These are phyloP conservation scores for Proisotoma minuta DNA, from an alignment of 2,888 invertebrate species.

Conservation along the genomic window DNA sequence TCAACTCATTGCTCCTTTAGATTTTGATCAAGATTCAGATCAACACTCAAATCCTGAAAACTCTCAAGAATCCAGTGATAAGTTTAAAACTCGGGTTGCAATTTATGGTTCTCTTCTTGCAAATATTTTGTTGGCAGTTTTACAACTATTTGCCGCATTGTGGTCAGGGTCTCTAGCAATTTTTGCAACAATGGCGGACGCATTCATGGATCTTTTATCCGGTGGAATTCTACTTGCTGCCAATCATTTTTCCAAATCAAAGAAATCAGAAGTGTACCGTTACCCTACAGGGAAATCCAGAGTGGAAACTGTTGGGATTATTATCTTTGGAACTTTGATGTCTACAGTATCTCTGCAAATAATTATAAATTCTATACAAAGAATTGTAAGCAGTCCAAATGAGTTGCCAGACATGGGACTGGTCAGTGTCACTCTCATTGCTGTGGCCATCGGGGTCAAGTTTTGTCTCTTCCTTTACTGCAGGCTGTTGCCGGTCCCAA, in stretches of 20 bases:
- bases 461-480: conserved; percentile 12
- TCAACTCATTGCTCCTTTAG: conserved; percentile 4
- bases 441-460: not conserved
- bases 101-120: conserved; percentile 15
- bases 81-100: conserved; percentile 1
- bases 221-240: conserved; percentile 1
- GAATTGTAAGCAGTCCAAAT: not conserved
- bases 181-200: conserved; percentile 17
- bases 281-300: conserved; percentile 12
- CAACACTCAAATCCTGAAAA: too few species aligned
- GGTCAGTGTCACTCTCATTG: conserved; percentile 1
- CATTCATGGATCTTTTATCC: conserved; percentile 14
- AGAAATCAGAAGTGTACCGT: not conserved
- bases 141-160: conserved; percentile 10
- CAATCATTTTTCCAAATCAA: not conserved
- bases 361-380: not conserved
- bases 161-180: conserved; percentile 10
- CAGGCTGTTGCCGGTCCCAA: conserved; percentile 4
- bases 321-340: conserved; percentile 15
- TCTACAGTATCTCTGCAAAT: conserved; percentile 8
- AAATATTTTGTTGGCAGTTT: not conserved
- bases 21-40: too few species aligned
- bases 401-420: conserved; percentile 4
- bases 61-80: not conserved
- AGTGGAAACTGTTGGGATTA: conserved; percentile 15